These are phyloP conservation scores for Plusia festucae DNA, from an alignment of 2,888 invertebrate species.

Conservation along the genomic window DNA sequence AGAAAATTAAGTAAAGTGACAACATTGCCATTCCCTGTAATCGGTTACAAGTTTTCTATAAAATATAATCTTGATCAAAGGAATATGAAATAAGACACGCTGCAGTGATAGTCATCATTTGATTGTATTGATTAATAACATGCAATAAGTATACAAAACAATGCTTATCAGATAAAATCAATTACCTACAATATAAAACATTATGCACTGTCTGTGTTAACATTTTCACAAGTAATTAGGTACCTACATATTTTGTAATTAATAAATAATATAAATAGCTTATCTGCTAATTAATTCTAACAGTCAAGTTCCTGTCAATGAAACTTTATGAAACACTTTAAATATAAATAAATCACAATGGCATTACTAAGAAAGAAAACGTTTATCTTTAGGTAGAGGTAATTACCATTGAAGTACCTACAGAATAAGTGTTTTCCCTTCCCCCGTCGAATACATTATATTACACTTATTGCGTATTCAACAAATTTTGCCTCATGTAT, in stretches of 20 bases:
- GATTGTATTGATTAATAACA: too few relatives aligned
- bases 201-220: too few relatives aligned
- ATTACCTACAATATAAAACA: too few relatives aligned
- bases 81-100: too few relatives aligned
- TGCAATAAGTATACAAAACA: too few relatives aligned
- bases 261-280: neutral
- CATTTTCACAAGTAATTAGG: too few relatives aligned
- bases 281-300: neutral
- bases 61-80: too few relatives aligned
- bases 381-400: slow-evolving; percentile 1
- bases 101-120: too few relatives aligned
- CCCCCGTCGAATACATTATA: neutral
- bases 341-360: slow-evolving; percentile 1
- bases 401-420: slow-evolving; percentile 2
- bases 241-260: neutral
- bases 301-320: neutral
- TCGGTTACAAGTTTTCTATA: too few relatives aligned
- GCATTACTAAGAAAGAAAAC: slow-evolving; percentile 1
- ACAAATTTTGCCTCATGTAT: neutral
- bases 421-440: slow-evolving; percentile 2
- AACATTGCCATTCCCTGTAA: too few relatives aligned
- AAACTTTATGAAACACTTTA: neutral
- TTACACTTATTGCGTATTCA: neutral
- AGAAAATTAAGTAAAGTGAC: too few relatives aligned
- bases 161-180: too few relatives aligned